These are phyloP conservation scores for Casuarius casuarius DNA, from an alignment of 2,113 vertebrate species.

Conservation along the genomic window DNA sequence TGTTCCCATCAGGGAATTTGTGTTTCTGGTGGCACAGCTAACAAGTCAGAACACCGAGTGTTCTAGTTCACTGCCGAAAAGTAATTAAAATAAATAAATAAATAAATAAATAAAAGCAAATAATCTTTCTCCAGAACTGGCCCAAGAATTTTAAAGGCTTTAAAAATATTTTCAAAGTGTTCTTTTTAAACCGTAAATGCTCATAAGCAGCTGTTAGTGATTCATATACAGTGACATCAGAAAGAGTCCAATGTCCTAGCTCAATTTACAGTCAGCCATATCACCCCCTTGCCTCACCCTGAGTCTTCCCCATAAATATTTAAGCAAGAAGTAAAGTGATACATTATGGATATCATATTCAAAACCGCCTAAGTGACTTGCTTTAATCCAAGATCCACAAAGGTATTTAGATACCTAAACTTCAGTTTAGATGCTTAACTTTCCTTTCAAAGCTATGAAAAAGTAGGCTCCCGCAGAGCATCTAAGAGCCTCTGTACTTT, in stretches of 20 bases:
- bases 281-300: not conserved
- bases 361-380: not conserved
- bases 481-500: not conserved
- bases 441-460: not conserved
- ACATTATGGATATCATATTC: conserved; percentile 40
- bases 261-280: conserved; percentile 24
- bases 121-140: not conserved
- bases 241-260: not conserved
- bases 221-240: conserved; percentile 38
- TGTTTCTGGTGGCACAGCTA: not conserved
- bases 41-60: not conserved
- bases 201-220: conserved; percentile 6
- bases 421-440: not conserved
- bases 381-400: not conserved
- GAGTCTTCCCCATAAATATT: conserved; percentile 47
- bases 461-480: not conserved
- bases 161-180: not conserved
- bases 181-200: not conserved
- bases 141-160: not conserved
- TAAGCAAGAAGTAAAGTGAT: conserved; percentile 55
- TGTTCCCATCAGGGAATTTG: not conserved
- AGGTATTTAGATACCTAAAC: not conserved
- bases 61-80: not conserved
- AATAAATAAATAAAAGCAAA: not conserved
- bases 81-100: not conserved